Evolutionary conservation across 2,113 vertebrate species (phyloP).

Genomic region (Acinonyx jubatus): DNA sequence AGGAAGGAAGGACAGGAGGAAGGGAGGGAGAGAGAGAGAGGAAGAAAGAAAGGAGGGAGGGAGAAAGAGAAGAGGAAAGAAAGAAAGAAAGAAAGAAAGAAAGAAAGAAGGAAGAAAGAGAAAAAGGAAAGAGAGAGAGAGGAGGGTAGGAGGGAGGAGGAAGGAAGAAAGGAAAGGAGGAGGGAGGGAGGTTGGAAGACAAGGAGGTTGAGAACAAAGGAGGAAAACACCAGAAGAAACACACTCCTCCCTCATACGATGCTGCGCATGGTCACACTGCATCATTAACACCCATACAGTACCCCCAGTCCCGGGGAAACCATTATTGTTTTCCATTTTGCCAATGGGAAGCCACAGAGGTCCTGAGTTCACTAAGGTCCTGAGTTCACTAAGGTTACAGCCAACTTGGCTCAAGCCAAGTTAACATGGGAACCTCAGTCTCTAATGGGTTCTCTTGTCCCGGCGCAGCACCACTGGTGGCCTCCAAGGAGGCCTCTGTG

Average conservation of each 20-base stretch:
- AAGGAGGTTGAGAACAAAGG: neutral
- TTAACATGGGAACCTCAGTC: no score
- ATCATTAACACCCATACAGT: accelerated
- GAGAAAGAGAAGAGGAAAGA: no score
- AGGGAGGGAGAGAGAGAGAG: neutral
- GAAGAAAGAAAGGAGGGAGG: no score
- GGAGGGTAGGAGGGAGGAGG: neutral
- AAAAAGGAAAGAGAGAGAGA: neutral
- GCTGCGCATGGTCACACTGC: accelerated
- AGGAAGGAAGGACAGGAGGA: neutral
- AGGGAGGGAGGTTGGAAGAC: accelerated
- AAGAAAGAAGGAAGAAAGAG: no score
- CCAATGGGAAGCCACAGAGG: neutral
- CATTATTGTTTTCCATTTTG: neutral
- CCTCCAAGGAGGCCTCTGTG: no score
- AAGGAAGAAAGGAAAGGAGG: neutral
- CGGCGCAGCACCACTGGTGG: neutral
- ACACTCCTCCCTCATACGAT: accelerated
- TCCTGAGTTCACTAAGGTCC: neutral
- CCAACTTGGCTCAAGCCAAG: no score
- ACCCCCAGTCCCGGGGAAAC: accelerated
- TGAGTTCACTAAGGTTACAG: neutral
- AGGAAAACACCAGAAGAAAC: neutral
- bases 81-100: no score
- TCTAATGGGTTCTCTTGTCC: neutral